These are phyloP conservation scores for Parauchenoglanis ngamensis DNA, from an alignment of 2,797 vertebrate species.

Conservation along the genomic window DNA sequence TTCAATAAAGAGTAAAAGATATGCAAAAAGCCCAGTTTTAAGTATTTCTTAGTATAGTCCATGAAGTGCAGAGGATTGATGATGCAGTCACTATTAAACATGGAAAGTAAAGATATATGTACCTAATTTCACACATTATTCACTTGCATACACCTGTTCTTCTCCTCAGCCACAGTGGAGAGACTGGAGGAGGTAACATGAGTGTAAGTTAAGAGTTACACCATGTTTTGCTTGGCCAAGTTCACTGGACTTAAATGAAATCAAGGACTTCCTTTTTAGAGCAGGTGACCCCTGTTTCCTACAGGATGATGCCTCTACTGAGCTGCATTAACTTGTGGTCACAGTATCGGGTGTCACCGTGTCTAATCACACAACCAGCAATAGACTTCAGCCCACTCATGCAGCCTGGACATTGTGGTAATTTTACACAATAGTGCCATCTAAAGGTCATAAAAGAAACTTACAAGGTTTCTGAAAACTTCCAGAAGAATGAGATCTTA, in stretches of 20 bases:
- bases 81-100: not conserved
- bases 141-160: conserved; percentile 57
- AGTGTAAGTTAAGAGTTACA: conserved; percentile 61
- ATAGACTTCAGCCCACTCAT: conserved; percentile 32
- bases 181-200: conserved; percentile 59
- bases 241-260: conserved; percentile 71
- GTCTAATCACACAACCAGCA: conserved; percentile 55
- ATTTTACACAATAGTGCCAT: conserved; percentile 66
- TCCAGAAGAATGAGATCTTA: not conserved
- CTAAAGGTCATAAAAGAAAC: conserved; percentile 61
- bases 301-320: conserved; percentile 54
- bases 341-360: conserved; percentile 60
- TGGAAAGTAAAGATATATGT: not conserved
- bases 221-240: conserved; percentile 69
- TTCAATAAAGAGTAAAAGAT: not conserved
- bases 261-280: conserved; percentile 62
- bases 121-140: conserved; percentile 41
- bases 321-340: conserved; percentile 56
- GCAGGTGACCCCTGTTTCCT: conserved; percentile 66
- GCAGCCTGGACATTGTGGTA: conserved; percentile 25
- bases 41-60: not conserved
- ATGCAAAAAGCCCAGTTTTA: not conserved
- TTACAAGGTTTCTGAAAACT: not conserved
- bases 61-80: not conserved
- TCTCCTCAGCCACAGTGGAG: conserved; percentile 56